Conservation (phyloP, 2,113 vertebrate species). For the Nannospalax galili region DNA sequence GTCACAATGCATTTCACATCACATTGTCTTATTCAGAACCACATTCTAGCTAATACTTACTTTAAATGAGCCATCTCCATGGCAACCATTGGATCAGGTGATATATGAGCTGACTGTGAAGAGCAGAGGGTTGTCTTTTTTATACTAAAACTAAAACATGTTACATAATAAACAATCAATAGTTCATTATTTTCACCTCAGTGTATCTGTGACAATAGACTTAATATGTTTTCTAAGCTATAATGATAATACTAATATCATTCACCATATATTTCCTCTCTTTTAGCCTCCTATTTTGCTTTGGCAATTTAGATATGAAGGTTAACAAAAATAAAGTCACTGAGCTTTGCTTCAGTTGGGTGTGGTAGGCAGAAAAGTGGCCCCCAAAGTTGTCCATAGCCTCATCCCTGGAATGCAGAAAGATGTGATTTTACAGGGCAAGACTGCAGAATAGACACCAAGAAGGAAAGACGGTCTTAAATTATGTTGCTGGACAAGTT, state of each 20-base stretch:
- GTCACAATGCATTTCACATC: not conserved
- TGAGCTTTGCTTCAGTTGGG: not conserved
- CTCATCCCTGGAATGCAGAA: not conserved
- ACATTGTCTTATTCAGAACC: slow-evolving; percentile 40
- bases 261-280: not conserved
- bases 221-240: not conserved
- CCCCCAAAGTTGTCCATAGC: too few species aligned
- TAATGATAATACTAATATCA: not conserved
- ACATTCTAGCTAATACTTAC: slow-evolving; percentile 50
- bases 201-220: slow-evolving; percentile 45
- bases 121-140: slow-evolving; percentile 33
- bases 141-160: slow-evolving; percentile 41
- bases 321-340: not conserved
- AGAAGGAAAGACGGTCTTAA: not conserved
- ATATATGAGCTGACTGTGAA: slow-evolving; percentile 45
- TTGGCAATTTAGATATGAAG: not conserved
- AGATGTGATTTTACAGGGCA: not conserved
- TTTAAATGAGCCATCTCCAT: slow-evolving; percentile 56
- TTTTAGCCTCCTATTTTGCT: not conserved
- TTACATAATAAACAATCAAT: not conserved
- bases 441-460: not conserved
- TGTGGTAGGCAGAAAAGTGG: not conserved
- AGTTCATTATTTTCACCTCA: slow-evolving; percentile 67
- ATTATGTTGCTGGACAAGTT: not conserved
- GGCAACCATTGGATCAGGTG: slow-evolving; percentile 55